Conservation (phyloP, 2,113 vertebrate genomes). For the Oreotrochilus melanogaster region DNA sequence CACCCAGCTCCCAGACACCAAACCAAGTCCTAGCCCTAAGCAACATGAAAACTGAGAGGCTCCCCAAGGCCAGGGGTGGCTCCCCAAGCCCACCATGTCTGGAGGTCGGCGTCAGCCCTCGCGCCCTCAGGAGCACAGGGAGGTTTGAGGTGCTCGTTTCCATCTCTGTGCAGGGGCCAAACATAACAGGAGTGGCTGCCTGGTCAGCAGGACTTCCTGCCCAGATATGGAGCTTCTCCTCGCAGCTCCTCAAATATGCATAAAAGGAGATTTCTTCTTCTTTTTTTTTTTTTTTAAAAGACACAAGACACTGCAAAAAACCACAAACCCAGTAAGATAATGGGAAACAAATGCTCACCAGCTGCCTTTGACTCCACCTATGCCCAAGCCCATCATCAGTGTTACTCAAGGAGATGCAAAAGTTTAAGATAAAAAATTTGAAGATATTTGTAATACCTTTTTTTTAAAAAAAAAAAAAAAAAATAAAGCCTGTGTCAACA, state of each 20-base stretch:
- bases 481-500: neutral
- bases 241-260: neutral
- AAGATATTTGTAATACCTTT: neutral
- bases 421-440: neutral
- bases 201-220: conserved; percentile 14
- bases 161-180: neutral
- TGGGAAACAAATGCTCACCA: neutral
- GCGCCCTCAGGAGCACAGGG: rapidly evolving
- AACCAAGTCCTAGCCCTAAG: neutral
- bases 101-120: rapidly evolving
- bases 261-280: conserved; percentile 4
- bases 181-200: neutral
- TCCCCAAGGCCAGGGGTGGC: rapidly evolving
- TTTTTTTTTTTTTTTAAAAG: neutral
- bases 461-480: neutral
- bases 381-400: neutral
- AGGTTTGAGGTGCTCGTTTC: neutral
- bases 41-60: rapidly evolving
- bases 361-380: neutral
- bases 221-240: conserved; percentile 12
- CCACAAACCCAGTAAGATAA: neutral
- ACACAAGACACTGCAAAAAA: neutral
- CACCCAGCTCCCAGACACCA: neutral
- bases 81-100: neutral
- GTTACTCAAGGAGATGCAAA: neutral